Conservation (phyloP, 2,113 vertebrate genomes). For the Strix uralensis region DNA sequence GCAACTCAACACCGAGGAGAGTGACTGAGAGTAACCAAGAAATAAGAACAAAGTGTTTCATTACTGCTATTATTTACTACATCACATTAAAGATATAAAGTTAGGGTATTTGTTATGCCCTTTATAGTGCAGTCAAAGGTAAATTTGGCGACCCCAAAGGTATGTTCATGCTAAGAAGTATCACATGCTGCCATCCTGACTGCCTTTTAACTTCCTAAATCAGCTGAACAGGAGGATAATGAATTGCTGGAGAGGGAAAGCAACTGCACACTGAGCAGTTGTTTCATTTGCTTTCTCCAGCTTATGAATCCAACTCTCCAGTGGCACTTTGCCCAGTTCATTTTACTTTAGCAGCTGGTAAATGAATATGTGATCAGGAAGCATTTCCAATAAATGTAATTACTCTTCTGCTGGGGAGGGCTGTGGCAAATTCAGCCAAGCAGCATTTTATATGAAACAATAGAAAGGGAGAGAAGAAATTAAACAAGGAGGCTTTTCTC, state of each 20-base stretch:
- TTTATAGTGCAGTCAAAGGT: neutral
- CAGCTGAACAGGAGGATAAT: conserved; percentile 30
- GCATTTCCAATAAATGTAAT: conserved; percentile 51
- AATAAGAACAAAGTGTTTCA: neutral
- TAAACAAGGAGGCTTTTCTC: neutral
- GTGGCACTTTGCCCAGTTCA: conserved; percentile 58
- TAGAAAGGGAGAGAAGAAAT: neutral
- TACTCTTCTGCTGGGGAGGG: neutral
- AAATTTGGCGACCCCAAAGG: neutral
- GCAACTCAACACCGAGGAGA: neutral
- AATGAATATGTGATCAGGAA: conserved; percentile 57
- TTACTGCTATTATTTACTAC: neutral
- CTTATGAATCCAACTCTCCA: neutral
- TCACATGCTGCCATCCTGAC: neutral
- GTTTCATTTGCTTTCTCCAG: conserved; percentile 25
- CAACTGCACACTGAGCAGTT: conserved; percentile 1
- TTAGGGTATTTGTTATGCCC: neutral
- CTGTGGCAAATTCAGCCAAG: neutral
- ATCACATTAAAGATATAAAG: neutral
- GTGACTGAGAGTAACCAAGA: neutral
- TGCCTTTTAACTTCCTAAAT: conserved; percentile 34
- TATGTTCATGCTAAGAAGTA: neutral
- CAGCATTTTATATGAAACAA: neutral
- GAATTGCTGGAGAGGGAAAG: conserved; percentile 18
- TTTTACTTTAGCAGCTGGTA: conserved; percentile 60